Percentiles rank a stretch among this genome's conserved stretches.
phyloP scores from a whole-genome alignment of 2,113 vertebrate species.

The Scatophagus argus region DNA sequence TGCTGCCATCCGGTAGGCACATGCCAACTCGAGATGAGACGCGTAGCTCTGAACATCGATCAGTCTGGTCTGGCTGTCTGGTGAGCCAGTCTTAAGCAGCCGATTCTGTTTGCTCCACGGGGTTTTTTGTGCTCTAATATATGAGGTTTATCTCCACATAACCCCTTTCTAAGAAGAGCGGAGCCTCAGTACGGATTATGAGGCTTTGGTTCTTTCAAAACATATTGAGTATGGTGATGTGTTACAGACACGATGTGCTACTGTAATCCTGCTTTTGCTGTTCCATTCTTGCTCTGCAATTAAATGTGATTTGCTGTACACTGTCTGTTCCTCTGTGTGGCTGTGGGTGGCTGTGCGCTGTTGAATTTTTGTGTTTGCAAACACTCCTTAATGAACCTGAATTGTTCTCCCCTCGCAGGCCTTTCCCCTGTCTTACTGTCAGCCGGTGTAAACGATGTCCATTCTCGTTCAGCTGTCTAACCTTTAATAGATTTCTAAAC shows the following conservation, averaged over 20 bases:
- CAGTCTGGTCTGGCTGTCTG: constrained; percentile 72
- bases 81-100: constrained; percentile 64
- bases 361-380: constrained; percentile 36
- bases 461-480: constrained; percentile 61
- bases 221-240: constrained; percentile 59
- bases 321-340: constrained; percentile 3
- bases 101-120: constrained; percentile 55
- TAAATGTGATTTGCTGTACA: constrained; percentile 63
- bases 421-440: constrained; percentile 12
- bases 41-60: constrained; percentile 69
- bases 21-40: constrained; percentile 58
- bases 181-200: constrained; percentile 63
- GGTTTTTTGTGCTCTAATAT: constrained; percentile 61
- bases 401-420: constrained; percentile 11
- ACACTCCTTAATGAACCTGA: constrained; percentile 29
- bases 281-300: constrained; percentile 60
- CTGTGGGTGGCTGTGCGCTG: constrained; percentile 16
- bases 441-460: constrained; percentile 46
- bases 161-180: constrained; percentile 64
- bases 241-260: constrained; percentile 47
- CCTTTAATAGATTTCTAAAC: constrained; percentile 76
- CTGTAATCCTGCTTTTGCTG: constrained; percentile 63
- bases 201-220: constrained; percentile 70
- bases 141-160: constrained; percentile 66
- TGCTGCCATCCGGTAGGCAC: constrained; percentile 43